phyloP scores from a whole-genome alignment of 2,797 vertebrate genomes.

The Chelmon rostratus region DNA sequence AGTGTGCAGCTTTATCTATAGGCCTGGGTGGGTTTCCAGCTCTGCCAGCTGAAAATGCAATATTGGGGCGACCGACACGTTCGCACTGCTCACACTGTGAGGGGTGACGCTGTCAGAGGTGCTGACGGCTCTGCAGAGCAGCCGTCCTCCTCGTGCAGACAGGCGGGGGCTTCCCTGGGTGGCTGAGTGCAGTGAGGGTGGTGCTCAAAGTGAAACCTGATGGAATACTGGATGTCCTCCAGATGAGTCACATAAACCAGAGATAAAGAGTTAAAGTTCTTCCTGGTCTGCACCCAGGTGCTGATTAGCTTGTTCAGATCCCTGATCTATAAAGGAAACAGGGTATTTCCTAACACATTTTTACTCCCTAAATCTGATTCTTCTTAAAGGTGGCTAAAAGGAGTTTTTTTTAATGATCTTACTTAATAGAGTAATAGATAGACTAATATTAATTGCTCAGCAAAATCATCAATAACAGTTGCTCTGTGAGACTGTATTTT shows the following conservation, averaged over 20 bases:
- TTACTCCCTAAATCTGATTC: neutral
- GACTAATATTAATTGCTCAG: neutral
- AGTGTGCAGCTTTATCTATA: constrained; percentile 64
- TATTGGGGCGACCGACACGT: constrained; percentile 25
- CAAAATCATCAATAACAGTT: neutral
- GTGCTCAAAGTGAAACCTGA: neutral
- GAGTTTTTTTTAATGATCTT: no score
- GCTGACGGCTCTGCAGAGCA: neutral
- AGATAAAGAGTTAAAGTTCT: neutral
- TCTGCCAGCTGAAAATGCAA: constrained; percentile 59
- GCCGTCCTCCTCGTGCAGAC: neutral
- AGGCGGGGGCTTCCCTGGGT: constrained; percentile 19
- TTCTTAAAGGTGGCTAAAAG: neutral
- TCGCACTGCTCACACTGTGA: constrained; percentile 29
- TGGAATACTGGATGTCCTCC: neutral
- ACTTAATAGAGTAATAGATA: no score
- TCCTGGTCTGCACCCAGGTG: neutral
- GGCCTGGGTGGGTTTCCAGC: constrained; percentile 52
- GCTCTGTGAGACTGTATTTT: neutral
- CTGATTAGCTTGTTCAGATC: neutral
- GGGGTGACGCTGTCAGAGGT: constrained; percentile 22
- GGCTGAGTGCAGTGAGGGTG: neutral
- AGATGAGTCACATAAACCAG: neutral
- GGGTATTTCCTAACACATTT: neutral
- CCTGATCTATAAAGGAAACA: neutral